Evolutionary conservation across 2,113 vertebrate species (phyloP), one percentile per base, ranked within the genome.

Genomic region (Lota lota): DNA sequence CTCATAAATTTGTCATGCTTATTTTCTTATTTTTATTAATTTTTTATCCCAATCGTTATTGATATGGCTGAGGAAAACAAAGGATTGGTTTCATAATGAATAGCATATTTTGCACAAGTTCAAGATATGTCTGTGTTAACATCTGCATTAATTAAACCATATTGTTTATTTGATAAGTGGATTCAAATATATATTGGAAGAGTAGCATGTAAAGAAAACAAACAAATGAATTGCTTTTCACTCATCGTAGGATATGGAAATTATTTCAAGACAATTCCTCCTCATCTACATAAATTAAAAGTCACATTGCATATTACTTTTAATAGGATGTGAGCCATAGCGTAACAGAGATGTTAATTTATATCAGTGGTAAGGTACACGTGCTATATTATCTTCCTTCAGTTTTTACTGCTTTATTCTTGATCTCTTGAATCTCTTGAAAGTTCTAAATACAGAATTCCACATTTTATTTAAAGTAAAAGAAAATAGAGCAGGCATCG

Each of bases 11-110:
- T 47, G 40, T 8, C 40, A 12, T 12, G 40, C 40, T 12, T 47
- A 47, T 47, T 47, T 10, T 47, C 28, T 5, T 47, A 47, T 56
- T 56, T 56, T 56, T 56, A 14, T 56, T 56, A 8, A n/a, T 3
- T 61, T 10, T 64, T 71, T 61, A 21, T 14, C 12, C 74, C 64
- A 56, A 68, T 68, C 18, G 53, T 28, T 17, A 12, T 61, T 68
- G 0, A 40, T 36, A 40, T 24, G 51, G 60, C 21, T 67, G 65
- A 61, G 69, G 83, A 85, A 91, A 92, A 89, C 89, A 91, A 87
- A 90, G 85, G 87, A 87, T 91, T 91, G 90, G 85, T 89, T 83
- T 74, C 63, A 74, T 68, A 75, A 51, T 77, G 19, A 80, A 66
- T 76, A 61, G 53, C 53, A 56, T 7, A 56, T 6, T 56, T 56